phyloP scores from a whole-genome alignment of 2,888 invertebrate species.

The Eutolmus rufibarbis region DNA sequence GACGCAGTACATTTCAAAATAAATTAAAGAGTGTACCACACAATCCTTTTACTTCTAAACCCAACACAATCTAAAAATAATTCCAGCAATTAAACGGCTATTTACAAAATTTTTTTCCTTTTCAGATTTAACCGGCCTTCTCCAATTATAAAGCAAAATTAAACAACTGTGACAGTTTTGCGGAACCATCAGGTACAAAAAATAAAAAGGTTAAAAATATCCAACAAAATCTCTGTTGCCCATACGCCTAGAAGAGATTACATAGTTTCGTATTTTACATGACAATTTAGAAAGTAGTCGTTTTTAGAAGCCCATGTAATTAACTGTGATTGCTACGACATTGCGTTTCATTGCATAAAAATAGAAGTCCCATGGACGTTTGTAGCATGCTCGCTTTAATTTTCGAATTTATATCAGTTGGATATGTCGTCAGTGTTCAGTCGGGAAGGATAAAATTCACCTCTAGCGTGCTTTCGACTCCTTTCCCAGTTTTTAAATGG shows the following conservation, averaged over 20 bases:
- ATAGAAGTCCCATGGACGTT: not conserved
- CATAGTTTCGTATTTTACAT: not conserved
- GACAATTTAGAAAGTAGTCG: not conserved
- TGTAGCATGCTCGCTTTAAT: not conserved
- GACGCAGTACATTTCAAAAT: not conserved
- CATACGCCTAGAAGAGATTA: not conserved
- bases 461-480: not conserved
- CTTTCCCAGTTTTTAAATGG: not conserved
- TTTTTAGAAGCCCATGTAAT: not conserved
- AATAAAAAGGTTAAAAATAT: not conserved
- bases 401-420: not conserved
- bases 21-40: not conserved
- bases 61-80: not conserved
- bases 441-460: not conserved
- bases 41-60: not conserved
- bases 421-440: not conserved
- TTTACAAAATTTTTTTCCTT: constrained; percentile 36
- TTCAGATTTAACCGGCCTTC: constrained; percentile 46
- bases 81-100: not conserved
- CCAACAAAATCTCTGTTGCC: not conserved
- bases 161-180: constrained; percentile 35
- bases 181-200: constrained; percentile 40
- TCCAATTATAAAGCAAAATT: constrained; percentile 39
- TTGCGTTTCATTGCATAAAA: not conserved
- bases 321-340: not conserved